Base-by-base conservation (phyloP, 2,888 invertebrate genomes). In the Unio pictorum region DNA sequence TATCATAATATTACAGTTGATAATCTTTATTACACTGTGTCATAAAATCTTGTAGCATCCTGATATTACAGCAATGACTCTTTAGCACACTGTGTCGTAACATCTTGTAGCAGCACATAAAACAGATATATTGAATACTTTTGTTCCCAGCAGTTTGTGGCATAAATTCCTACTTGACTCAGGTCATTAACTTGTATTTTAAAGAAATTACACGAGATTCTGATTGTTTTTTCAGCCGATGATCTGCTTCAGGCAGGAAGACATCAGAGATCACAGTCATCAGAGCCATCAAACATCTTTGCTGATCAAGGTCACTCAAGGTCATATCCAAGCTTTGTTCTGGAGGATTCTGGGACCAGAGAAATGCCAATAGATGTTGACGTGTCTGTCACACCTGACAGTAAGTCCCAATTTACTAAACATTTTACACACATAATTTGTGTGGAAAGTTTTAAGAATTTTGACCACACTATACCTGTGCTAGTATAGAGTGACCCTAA, bases 261-360 rank as follows among this genome's bases (percentile, higher is more conserved):
- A 65, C 84, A 83, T 72, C 78, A 80, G 61, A 76, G 86, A 64
- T 85, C 85, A 20, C 71, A 84, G 67, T 86, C 86, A 1, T 81
- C 85, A 20, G 86, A 86, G 67, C 84, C 83, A 56, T 68, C 83
- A 57, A 66, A 76, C 63, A 67, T 70, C 23, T 67, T 75, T 23
- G 45, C 60, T 55, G 58, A 67, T 61, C 58, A 69, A 28, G 74
- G 73, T 17, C 73, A 77, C 67, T 73, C 73, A 26, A 62, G 73
- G 26, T 74, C 75, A 6, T 82, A 74, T 67, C 80, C 80, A 18
- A 77, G 73, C 63, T 83, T 80, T 71, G 74, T 81, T n/a, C 71
- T 78, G 54, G 75, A 74, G 64, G 78, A 71, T 34, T 74, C 72
- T 18, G 79, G 76, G 23, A 72, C 76, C 30, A 69, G 81, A 54